Evolutionary conservation across 2,888 invertebrate species (phyloP).

Genomic region (Plusia festucae): DNA sequence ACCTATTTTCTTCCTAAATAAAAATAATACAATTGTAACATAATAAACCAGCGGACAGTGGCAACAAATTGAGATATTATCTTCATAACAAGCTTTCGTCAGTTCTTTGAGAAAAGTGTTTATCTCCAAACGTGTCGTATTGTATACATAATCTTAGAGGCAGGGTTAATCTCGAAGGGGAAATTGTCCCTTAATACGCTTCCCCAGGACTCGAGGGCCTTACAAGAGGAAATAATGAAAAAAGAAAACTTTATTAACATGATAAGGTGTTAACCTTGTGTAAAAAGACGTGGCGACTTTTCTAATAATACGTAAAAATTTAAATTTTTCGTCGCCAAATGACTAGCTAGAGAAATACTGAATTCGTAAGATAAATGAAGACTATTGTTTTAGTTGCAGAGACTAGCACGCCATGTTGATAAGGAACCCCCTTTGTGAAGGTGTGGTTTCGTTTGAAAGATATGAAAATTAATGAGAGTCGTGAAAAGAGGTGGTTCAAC

Average conservation of each 20-base stretch:
- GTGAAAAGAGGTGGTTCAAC: conserved; percentile 4
- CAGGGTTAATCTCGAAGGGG: conserved; percentile 74
- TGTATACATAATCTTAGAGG: conserved; percentile 62
- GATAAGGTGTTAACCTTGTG: conserved; percentile 35
- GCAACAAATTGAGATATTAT: conserved; percentile 53
- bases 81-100: conserved; percentile 43
- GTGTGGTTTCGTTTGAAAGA: conserved; percentile 11
- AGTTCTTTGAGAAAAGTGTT: conserved; percentile 59
- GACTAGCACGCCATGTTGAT: conserved; percentile 27
- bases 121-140: conserved; percentile 58
- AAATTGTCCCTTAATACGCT: conserved; percentile 81
- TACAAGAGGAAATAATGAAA: conserved; percentile 60
- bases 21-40: conserved; percentile 19
- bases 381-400: conserved; percentile 40
- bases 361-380: conserved; percentile 45
- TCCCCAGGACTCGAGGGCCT: conserved; percentile 61
- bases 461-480: conserved; percentile 13
- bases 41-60: conserved; percentile 26
- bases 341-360: conserved; percentile 24
- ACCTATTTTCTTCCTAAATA: conserved; percentile 17
- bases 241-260: conserved; percentile 52
- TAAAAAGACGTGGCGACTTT: conserved; percentile 34
- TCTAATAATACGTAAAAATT: conserved; percentile 32
- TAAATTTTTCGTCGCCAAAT: conserved; percentile 40
- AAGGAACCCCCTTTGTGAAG: conserved; percentile 25